A percentile compares a stretch with the other conserved stretches of the same genome.
phyloP scores from a whole-genome alignment of 2,797 vertebrate genomes.

The Falco concolor region DNA sequence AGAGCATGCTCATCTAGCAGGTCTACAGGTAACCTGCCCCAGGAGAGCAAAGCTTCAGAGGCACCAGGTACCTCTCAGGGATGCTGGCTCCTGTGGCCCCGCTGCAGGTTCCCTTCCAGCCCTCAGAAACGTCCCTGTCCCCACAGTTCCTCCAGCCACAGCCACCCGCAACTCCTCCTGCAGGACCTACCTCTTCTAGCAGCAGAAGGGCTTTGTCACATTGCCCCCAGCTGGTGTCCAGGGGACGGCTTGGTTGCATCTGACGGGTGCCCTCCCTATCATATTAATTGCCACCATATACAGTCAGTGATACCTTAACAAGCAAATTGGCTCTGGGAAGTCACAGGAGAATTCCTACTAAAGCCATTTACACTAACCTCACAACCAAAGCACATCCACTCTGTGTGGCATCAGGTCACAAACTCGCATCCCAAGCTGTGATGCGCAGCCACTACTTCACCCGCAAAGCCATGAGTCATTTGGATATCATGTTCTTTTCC shows the following conservation, averaged over 20 bases:
- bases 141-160: neutral
- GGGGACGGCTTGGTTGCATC: neutral
- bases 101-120: neutral
- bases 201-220: neutral
- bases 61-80: neutral
- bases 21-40: neutral
- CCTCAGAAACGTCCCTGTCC: neutral
- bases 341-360: neutral
- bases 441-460: neutral
- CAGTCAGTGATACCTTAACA: neutral
- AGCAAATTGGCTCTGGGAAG: neutral
- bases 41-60: neutral
- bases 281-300: neutral
- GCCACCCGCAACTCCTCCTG: neutral
- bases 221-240: neutral
- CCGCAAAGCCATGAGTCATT: neutral
- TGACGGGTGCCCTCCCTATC: neutral
- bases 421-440: neutral
- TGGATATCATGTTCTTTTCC: neutral
- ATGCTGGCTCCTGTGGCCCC: neutral
- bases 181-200: neutral
- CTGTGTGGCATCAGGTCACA: accelerated
- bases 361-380: neutral
- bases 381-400: neutral
- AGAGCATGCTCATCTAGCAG: neutral